These are phyloP conservation scores for Papilio elwesi DNA, from an alignment of 2,888 invertebrate species.

Conservation along the genomic window DNA sequence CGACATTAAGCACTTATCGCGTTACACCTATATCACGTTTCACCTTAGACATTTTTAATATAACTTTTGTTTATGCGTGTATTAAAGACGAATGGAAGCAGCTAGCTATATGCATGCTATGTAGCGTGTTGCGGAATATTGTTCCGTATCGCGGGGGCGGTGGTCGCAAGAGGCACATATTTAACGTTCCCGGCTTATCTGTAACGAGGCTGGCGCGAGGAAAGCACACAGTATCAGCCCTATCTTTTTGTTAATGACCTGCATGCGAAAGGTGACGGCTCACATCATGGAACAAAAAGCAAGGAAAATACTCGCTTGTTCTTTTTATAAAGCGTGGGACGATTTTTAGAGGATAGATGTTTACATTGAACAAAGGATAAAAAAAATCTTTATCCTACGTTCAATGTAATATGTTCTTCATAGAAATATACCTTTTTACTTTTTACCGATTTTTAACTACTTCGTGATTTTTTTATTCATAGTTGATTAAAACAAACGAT, in stretches of 20 bases:
- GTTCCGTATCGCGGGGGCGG: slow-evolving; percentile 45
- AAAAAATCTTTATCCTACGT: too few relatives aligned
- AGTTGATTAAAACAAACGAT: too few relatives aligned
- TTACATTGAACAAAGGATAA: neutral
- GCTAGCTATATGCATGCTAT: neutral
- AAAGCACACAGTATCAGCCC: slow-evolving; percentile 31
- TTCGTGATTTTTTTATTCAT: too few relatives aligned
- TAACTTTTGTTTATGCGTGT: neutral
- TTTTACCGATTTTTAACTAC: too few relatives aligned
- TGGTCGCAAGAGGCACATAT: slow-evolving; percentile 70
- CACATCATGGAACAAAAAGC: slow-evolving; percentile 54
- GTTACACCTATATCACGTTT: neutral
- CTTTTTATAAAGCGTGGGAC: neutral
- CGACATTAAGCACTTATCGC: too few relatives aligned
- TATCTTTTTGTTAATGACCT: slow-evolving; percentile 66
- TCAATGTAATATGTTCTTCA: too few relatives aligned
- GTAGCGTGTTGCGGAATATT: slow-evolving; percentile 25
- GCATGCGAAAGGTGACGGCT: slow-evolving; percentile 79
- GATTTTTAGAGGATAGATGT: slow-evolving; percentile 1
- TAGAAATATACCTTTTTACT: too few relatives aligned
- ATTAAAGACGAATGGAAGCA: neutral
- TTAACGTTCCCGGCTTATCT: slow-evolving; percentile 75
- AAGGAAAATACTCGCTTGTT: slow-evolving; percentile 44
- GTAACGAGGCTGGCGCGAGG: slow-evolving; percentile 54
- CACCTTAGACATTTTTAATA: neutral